phyloP scores from a whole-genome alignment of 2,888 invertebrate species.

The Therioaphis trifolii region DNA sequence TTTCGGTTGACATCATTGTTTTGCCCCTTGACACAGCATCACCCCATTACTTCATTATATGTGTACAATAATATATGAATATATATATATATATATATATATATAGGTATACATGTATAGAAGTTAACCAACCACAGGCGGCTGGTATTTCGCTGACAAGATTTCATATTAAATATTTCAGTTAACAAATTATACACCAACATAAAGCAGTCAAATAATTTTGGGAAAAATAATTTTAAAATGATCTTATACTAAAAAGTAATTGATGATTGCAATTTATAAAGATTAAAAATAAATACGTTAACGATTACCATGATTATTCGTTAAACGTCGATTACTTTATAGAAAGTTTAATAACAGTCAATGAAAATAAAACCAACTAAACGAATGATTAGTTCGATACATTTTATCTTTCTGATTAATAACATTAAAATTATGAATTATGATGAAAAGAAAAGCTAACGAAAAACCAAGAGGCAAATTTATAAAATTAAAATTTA shows the following conservation, averaged over 20 bases:
- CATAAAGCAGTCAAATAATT: neutral
- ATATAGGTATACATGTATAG: neutral
- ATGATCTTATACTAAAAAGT: neutral
- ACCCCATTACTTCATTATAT: conserved; percentile 48
- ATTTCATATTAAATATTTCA: conserved; percentile 30
- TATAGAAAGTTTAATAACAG: neutral
- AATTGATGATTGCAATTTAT: conserved; percentile 24
- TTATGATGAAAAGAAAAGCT: neutral
- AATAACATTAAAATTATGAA: neutral
- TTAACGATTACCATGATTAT: neutral
- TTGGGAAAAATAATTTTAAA: conserved; percentile 20
- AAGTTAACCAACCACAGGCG: conserved; percentile 25
- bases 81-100: neutral
- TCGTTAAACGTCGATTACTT: conserved; percentile 3
- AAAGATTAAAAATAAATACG: conserved; percentile 8
- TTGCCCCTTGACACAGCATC: conserved; percentile 51
- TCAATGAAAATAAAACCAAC: neutral
- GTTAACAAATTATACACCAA: conserved; percentile 23
- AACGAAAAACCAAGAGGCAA: neutral
- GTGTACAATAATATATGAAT: conserved; percentile 18
- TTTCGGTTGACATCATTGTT: conserved; percentile 56
- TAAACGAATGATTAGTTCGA: no score
- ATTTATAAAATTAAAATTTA: neutral
- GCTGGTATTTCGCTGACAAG: conserved; percentile 21
- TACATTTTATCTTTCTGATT: neutral